These are phyloP conservation scores for Puffinus mauretanicus DNA, from an alignment of 2,113 vertebrate genomes.

Conservation along the genomic window DNA sequence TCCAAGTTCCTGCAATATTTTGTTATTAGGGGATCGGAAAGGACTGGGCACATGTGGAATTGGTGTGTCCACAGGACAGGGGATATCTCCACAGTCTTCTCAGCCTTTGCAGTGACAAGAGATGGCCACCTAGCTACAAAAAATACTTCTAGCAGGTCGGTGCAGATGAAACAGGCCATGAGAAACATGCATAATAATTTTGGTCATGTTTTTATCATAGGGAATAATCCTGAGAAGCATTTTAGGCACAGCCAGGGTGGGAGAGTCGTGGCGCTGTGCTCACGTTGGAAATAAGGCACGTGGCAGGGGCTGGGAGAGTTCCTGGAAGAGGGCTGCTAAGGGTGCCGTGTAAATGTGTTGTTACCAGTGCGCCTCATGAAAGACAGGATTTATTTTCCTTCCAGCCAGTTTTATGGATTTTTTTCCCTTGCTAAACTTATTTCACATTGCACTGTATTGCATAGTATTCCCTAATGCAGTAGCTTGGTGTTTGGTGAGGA, in stretches of 20 bases:
- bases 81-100: neutral
- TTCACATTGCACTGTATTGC: neutral
- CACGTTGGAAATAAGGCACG: accelerated
- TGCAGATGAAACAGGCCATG: neutral
- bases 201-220: neutral
- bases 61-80: neutral
- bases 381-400: neutral
- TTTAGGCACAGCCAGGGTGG: neutral
- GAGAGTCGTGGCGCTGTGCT: neutral
- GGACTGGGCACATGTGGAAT: neutral
- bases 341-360: neutral
- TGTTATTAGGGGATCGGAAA: neutral
- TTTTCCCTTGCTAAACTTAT: neutral
- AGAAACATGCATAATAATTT: neutral
- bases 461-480: neutral
- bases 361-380: neutral
- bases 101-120: neutral
- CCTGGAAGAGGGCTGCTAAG: neutral
- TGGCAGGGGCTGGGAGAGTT: neutral
- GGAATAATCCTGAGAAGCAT: neutral
- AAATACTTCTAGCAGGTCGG: neutral
- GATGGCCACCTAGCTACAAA: neutral
- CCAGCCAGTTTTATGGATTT: neutral
- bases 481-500: neutral
- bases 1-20: neutral